These are phyloP conservation scores for Neogale vison DNA, from an alignment of 2,113 vertebrate species.

Conservation along the genomic window DNA sequence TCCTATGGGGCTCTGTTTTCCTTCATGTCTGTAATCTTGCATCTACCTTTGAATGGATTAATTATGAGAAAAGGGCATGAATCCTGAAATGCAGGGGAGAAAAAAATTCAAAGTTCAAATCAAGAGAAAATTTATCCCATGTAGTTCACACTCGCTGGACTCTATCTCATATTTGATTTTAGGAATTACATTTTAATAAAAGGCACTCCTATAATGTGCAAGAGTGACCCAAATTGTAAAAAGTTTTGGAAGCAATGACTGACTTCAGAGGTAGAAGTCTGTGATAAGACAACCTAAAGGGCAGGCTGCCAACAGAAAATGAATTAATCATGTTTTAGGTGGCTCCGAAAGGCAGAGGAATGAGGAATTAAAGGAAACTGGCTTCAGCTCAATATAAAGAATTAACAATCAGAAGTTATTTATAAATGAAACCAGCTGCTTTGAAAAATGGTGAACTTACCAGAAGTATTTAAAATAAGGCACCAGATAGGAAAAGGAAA, in stretches of 20 bases:
- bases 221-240: not conserved
- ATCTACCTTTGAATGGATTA: not conserved
- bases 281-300: not conserved
- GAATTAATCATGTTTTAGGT: not conserved
- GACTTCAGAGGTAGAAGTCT: not conserved
- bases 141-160: not conserved
- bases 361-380: not conserved
- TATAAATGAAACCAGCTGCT: conserved; percentile 20
- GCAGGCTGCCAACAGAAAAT: not conserved
- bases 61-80: not conserved
- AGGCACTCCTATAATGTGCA: not conserved
- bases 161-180: not conserved
- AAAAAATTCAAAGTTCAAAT: not conserved
- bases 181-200: no score
- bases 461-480: not conserved
- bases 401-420: conserved; percentile 1
- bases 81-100: not conserved
- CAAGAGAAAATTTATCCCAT: not conserved
- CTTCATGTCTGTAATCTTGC: not conserved
- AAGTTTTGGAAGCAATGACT: not conserved
- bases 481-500: not conserved
- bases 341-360: not conserved
- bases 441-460: not conserved
- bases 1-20: not conserved
- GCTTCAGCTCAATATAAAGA: conserved; percentile 29